These are phyloP conservation scores for Rhadinocentrus ornatus DNA, from an alignment of 2,797 vertebrate species.

Conservation along the genomic window DNA sequence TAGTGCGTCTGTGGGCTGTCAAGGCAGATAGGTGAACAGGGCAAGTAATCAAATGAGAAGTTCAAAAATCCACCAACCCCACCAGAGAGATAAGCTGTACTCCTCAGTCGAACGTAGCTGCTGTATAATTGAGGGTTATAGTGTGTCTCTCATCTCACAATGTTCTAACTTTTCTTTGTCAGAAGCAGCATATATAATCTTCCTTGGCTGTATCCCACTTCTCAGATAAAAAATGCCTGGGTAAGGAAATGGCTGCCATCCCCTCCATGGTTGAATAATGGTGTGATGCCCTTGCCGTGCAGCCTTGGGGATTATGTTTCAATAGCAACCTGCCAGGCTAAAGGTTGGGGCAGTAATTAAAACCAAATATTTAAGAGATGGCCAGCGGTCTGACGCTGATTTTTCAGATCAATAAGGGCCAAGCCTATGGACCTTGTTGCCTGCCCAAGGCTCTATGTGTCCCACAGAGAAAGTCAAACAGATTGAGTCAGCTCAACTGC, in stretches of 20 bases:
- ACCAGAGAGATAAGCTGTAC: slow-evolving; percentile 70
- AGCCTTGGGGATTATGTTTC: slow-evolving; percentile 80
- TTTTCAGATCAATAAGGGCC: slow-evolving; percentile 79
- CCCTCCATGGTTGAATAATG: slow-evolving; percentile 71
- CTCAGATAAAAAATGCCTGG: slow-evolving; percentile 64
- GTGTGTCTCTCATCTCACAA: slow-evolving; percentile 71
- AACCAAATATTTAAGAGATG: slow-evolving; percentile 86
- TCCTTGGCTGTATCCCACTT: slow-evolving; percentile 71
- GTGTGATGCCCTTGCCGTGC: slow-evolving; percentile 65
- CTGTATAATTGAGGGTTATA: slow-evolving; percentile 77
- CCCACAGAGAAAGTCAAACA: slow-evolving; percentile 78
- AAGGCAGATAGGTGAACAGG: slow-evolving; percentile 74
- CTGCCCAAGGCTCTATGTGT: slow-evolving; percentile 70
- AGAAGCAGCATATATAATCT: slow-evolving; percentile 63
- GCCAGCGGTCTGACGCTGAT: slow-evolving; percentile 68
- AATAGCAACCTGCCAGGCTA: slow-evolving; percentile 82
- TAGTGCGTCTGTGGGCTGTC: slow-evolving; percentile 65
- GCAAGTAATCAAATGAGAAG: slow-evolving; percentile 74
- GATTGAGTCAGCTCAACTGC: slow-evolving; percentile 74
- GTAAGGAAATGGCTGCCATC: slow-evolving; percentile 70
- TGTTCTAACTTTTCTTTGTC: slow-evolving; percentile 73
- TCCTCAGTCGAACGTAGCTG: slow-evolving; percentile 63
- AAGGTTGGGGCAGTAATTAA: slow-evolving; percentile 86
- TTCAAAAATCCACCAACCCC: slow-evolving; percentile 71
- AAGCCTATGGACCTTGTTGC: slow-evolving; percentile 72